Evolutionary conservation across 2,113 vertebrate species (phyloP), one percentile per base, ranked within the genome.

Genomic region (Dicerorhinus sumatrensis): DNA sequence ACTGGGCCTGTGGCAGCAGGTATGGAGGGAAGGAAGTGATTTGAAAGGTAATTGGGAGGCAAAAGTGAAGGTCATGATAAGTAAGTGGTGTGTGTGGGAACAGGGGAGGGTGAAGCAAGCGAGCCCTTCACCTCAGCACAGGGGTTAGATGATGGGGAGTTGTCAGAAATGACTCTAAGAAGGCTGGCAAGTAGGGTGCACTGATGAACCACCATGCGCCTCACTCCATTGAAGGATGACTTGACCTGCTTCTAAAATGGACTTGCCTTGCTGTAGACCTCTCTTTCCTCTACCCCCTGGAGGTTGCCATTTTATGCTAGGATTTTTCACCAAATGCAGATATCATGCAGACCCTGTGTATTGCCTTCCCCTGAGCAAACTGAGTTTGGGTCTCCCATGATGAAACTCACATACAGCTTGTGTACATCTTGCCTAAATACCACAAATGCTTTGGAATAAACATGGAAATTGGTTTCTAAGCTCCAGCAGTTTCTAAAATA

Each of bases 401-500:
- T 62, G 96, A 96, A 94, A 91, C 69, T 96, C 96, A 88, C 3
- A 89, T 75, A 93, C 39, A 95, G 96, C 94, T 96, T 94, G 94
- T 97, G 89, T 91, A 95, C 27, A 96, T 96, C 96, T 63, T 94
- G 31, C 96, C 95, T 96, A 98, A 98, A 98, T 0, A 20, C 98
- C 90, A 97, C 93, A 96, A 97, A 98, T 94, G 95, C 97, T 98
- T 98, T 70, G 93, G 98, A 98, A 98, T 98, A 98, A 98, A 98
- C 98, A 98, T 20, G 87, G 96, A 98, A 99, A 99, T 98, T 98
- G 98, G 95, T 98, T 98, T 99, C 98, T 97, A 98, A 97, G 98
- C 98, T 99, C 98, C 98, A 98, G 97, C 98, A 97, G 98, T 98
- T 99, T 98, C 98, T 98, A 99, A 99, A 98, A 98, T 98, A 98